Conservation (phyloP, 2,113 vertebrate genomes). For the Sprattus sprattus region DNA sequence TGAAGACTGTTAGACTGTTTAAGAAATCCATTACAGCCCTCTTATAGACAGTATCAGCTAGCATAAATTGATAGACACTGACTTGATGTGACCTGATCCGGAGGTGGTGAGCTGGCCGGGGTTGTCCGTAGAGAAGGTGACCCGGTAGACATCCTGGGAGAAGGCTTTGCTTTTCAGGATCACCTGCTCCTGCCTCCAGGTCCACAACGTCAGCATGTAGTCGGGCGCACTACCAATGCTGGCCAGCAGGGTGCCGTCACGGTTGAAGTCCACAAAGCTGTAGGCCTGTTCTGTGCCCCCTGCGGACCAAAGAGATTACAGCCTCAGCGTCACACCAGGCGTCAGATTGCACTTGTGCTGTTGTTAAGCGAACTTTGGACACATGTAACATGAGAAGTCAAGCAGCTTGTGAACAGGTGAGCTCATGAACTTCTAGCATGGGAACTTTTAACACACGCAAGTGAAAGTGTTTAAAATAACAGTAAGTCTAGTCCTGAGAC, state of each 20-base stretch:
- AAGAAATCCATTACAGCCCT: not conserved
- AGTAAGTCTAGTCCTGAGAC: not conserved
- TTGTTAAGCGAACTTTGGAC: conserved; percentile 13
- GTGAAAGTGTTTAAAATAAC: not conserved
- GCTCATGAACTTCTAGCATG: not conserved
- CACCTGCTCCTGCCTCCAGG: conserved; percentile 86
- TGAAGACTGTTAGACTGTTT: too few species aligned
- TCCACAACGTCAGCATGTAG: conserved; percentile 88
- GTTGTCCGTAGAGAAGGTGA: conserved; percentile 86
- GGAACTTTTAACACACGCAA: not conserved
- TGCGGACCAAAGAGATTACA: conserved; percentile 47
- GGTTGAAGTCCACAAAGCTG: conserved; percentile 81
- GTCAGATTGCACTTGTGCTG: not conserved
- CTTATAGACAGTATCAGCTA: not conserved
- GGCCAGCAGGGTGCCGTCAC: conserved; percentile 78
- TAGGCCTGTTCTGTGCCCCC: conserved; percentile 82
- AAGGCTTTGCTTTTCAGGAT: conserved; percentile 83
- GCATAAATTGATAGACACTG: conserved; percentile 38
- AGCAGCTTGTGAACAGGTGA: not conserved
- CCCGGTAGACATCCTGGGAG: conserved; percentile 85
- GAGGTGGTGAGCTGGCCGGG: conserved; percentile 82
- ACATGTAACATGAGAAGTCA: not conserved
- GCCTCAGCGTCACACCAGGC: not conserved
- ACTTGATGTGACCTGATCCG: conserved; percentile 90
- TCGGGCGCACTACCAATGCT: conserved; percentile 83